Percentiles rank a stretch among this genome's conserved stretches.
These are phyloP conservation scores for Thymallus thymallus DNA, from an alignment of 2,113 vertebrate genomes.

Conservation along the genomic window DNA sequence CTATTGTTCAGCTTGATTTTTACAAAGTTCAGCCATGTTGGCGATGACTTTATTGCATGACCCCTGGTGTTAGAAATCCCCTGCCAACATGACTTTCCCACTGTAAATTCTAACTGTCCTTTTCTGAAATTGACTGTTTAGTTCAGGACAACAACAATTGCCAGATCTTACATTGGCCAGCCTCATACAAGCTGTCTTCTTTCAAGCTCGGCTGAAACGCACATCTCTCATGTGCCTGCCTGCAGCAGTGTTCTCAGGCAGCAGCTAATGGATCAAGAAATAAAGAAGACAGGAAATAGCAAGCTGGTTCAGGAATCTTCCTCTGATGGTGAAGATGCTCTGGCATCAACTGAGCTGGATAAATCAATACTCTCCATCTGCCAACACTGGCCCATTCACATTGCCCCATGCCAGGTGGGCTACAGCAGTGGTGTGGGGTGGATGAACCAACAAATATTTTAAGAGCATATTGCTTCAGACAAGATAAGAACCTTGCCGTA, in stretches of 20 bases:
- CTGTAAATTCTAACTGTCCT: background rate
- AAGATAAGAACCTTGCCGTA: too few species aligned
- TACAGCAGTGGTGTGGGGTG: background rate
- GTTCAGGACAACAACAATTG: slow-evolving; percentile 17
- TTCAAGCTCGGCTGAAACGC: slow-evolving; percentile 31
- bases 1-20: background rate
- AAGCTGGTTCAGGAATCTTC: slow-evolving; percentile 17
- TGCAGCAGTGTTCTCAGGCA: slow-evolving; percentile 22
- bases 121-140: background rate
- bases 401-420: background rate
- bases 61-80: background rate
- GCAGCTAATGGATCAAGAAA: slow-evolving; percentile 30
- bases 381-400: background rate
- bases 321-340: slow-evolving; percentile 40
- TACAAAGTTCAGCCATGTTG: background rate
- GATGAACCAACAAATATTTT: too few species aligned
- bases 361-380: slow-evolving; percentile 1
- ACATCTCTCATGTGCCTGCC: slow-evolving; percentile 25
- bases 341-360: slow-evolving; percentile 45
- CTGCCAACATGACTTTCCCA: background rate
- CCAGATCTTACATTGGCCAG: background rate
- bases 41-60: slow-evolving; percentile 2
- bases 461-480: too few species aligned
- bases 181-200: slow-evolving; percentile 25
- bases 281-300: slow-evolving; percentile 26